Base-by-base conservation (phyloP, 2,888 invertebrate genomes). In the Caenorhabditis imperialis region DNA sequence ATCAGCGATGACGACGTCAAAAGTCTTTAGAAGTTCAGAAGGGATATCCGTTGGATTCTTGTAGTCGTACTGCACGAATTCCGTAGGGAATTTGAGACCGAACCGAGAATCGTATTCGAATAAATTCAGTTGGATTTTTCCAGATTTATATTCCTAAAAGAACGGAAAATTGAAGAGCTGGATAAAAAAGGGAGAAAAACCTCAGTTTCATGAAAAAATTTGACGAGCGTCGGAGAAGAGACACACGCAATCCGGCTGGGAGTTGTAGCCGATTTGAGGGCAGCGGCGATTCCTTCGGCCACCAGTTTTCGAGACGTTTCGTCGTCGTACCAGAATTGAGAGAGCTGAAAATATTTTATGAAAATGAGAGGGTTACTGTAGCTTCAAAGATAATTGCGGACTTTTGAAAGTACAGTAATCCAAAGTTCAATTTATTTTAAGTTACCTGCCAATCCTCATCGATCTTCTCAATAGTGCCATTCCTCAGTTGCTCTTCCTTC, bases 281-380 rank as follows among this genome's bases (percentile, higher is more conserved):
- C 60, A 2, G 71, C 74, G 6, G 67, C 27, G 33, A 78, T 48
- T 1, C 60, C 63, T 65, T 80, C 79, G 3, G 47, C 25, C 16
- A 77, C 77, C 20, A 80, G 30, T 14, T 60, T 71, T 37, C 61
- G 45, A 42, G 94, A 92, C 0, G 97, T 97, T 3, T 90, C 89
- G 40, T 93, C 92, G 85, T 93, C 92, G 87, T 98, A 98, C 97
- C 97, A 98, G 90, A 98, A 97, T 89, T 97, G 97, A 88, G 96
- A 96, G 40, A 97, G 90, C 94, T 97, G 95, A 96, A 81, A 83
- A 30, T 18, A 51, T 20, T 35, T 51, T 22, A 27, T 5, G 25
- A 25, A 54, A 23, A 22, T 30, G 25, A 27, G 5, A 3, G 30
- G 33, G 14, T 16, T 18, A 27, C 33, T 44, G n/a, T n/a, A n/a